phyloP scores from a whole-genome alignment of 2,888 invertebrate genomes.

The Branchipolynoe longqiensis region DNA sequence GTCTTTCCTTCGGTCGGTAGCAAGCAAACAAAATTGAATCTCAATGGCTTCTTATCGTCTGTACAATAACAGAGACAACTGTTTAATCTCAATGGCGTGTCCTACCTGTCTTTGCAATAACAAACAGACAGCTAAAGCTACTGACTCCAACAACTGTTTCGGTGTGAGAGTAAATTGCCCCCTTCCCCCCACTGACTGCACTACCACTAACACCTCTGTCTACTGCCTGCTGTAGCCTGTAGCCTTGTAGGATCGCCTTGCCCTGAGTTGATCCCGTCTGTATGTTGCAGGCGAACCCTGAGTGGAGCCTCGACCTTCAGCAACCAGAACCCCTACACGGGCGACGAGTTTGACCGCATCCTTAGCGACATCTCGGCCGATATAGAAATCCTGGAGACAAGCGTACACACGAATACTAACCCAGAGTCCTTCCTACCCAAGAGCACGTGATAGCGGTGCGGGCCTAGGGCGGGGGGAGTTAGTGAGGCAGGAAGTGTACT shows the following conservation, averaged over 20 bases:
- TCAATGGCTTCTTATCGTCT: too few relatives aligned
- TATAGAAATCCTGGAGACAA: slow-evolving; percentile 60
- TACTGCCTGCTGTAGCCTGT: not conserved
- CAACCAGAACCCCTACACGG: slow-evolving; percentile 50
- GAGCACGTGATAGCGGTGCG: slow-evolving; percentile 35
- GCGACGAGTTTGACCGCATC: slow-evolving; percentile 58
- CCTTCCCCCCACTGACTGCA: not conserved
- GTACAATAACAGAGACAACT: too few relatives aligned
- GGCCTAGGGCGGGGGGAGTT: not conserved
- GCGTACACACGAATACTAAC: slow-evolving; percentile 61
- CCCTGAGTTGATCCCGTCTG: slow-evolving; percentile 34
- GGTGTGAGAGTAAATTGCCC: too few relatives aligned
- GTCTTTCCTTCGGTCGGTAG: too few relatives aligned
- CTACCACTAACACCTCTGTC: not conserved
- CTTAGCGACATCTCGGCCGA: slow-evolving; percentile 61
- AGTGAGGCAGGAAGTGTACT: not conserved
- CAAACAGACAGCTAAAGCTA: too few relatives aligned
- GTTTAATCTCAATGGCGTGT: too few relatives aligned
- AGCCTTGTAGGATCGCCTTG: too few relatives aligned
- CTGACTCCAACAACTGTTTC: too few relatives aligned
- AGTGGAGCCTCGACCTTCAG: slow-evolving; percentile 54
- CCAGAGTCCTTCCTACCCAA: slow-evolving; percentile 59
- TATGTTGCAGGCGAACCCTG: slow-evolving; percentile 59
- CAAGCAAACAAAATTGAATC: too few relatives aligned
- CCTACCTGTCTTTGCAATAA: too few relatives aligned